These are phyloP conservation scores for Genyomyrus donnyi DNA, from an alignment of 2,113 vertebrate species.

Conservation along the genomic window DNA sequence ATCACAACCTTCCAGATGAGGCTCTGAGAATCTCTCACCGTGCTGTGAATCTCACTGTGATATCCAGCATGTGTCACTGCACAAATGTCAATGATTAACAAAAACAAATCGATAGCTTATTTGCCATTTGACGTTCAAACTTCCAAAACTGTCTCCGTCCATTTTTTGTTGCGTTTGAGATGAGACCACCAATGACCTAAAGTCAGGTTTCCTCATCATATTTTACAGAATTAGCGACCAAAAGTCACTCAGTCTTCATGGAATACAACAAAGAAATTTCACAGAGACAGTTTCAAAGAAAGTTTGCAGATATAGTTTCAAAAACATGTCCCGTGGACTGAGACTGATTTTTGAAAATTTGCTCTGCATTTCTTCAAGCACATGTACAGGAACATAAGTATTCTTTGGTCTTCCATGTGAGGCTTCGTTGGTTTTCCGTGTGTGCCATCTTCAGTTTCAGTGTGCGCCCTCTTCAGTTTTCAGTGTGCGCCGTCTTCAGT, in stretches of 20 bases:
- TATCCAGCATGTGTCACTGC: neutral
- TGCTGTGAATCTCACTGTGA: neutral
- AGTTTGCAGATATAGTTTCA: neutral
- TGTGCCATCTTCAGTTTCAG: neutral
- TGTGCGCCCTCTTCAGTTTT: too few species aligned
- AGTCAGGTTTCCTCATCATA: neutral
- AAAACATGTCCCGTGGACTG: neutral
- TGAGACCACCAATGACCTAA: neutral
- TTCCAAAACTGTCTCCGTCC: neutral
- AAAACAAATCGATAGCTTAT: neutral
- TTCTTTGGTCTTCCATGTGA: neutral
- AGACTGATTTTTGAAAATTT: neutral
- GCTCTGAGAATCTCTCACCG: neutral
- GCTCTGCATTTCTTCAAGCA: neutral
- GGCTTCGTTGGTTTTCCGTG: neutral
- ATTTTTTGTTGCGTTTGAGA: neutral
- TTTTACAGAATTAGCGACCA: neutral
- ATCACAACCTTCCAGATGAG: neutral
- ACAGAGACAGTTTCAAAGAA: neutral
- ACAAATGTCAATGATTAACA: neutral
- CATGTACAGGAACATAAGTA: too few species aligned
- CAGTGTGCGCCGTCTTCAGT: fast-evolving
- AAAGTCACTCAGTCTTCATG: neutral
- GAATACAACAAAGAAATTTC: neutral
- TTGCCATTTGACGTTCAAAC: neutral